A percentile compares a stretch with the other conserved stretches of the same genome.
phyloP scores from a whole-genome alignment of 2,113 vertebrate species.

The Chaetura pelagica region DNA sequence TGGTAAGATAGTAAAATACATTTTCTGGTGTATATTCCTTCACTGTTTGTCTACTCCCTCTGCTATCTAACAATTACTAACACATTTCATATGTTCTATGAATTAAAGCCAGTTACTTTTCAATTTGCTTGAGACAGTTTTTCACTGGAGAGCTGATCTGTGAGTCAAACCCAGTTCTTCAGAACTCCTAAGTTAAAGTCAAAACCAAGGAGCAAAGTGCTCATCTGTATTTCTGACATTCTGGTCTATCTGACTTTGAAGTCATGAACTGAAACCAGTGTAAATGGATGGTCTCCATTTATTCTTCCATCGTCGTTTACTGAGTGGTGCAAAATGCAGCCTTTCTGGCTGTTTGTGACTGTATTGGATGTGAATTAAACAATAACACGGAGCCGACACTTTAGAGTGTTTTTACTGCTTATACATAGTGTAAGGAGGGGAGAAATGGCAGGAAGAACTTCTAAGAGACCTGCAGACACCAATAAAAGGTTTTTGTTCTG shows the following conservation, averaged over 20 bases:
- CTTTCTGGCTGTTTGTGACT: background rate
- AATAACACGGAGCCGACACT: background rate
- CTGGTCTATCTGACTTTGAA: background rate
- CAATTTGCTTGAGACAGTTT: background rate
- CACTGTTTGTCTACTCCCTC: background rate
- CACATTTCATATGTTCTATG: background rate
- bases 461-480: background rate
- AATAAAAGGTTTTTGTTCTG: background rate
- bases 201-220: background rate
- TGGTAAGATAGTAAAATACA: background rate
- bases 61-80: background rate
- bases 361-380: background rate
- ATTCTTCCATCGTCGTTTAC: accelerated
- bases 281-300: background rate
- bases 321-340: background rate
- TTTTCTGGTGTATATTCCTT: background rate
- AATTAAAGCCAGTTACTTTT: conserved; percentile 1
- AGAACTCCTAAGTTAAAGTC: background rate
- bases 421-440: background rate
- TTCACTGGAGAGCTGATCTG: background rate
- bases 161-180: background rate
- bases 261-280: background rate
- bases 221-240: background rate
- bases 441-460: background rate
- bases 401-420: background rate